phyloP scores from a whole-genome alignment of 2,888 invertebrate species.

The Dascillus cervinus region DNA sequence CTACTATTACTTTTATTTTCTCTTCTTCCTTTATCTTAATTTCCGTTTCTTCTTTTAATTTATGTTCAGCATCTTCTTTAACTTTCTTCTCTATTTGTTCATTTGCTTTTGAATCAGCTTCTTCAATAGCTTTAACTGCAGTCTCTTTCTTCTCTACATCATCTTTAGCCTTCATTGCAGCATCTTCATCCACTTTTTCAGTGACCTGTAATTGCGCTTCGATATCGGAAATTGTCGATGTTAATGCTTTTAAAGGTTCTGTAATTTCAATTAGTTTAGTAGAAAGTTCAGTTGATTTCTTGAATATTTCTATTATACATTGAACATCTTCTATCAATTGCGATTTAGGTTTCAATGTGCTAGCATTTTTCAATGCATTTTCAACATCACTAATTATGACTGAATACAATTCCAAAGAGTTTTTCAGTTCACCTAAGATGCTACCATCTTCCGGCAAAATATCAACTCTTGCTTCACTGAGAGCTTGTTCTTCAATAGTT shows the following conservation, averaged over 20 bases:
- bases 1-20: constrained; percentile 24
- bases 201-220: neutral
- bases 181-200: constrained; percentile 9
- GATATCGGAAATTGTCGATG: neutral
- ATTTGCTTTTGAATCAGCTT: constrained; percentile 21
- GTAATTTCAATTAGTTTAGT: too few relatives aligned
- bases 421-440: too few relatives aligned
- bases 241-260: neutral
- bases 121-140: constrained; percentile 7
- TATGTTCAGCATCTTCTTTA: constrained; percentile 21
- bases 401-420: too few relatives aligned
- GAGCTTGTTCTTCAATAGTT: neutral
- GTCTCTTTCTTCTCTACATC: constrained; percentile 10
- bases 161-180: constrained; percentile 9
- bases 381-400: too few relatives aligned
- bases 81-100: constrained; percentile 29
- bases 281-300: too few relatives aligned
- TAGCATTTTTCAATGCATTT: too few relatives aligned
- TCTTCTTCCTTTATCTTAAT: constrained; percentile 23
- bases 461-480: constrained; percentile 3
- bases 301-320: too few relatives aligned
- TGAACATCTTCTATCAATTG: too few relatives aligned
- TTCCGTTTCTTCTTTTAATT: constrained; percentile 33
- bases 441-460: constrained; percentile 5
- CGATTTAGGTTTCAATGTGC: too few relatives aligned